Evolutionary conservation across 1,140 invertebrate species (phyloP).

Genomic region (Probaryconus sp.): DNA sequence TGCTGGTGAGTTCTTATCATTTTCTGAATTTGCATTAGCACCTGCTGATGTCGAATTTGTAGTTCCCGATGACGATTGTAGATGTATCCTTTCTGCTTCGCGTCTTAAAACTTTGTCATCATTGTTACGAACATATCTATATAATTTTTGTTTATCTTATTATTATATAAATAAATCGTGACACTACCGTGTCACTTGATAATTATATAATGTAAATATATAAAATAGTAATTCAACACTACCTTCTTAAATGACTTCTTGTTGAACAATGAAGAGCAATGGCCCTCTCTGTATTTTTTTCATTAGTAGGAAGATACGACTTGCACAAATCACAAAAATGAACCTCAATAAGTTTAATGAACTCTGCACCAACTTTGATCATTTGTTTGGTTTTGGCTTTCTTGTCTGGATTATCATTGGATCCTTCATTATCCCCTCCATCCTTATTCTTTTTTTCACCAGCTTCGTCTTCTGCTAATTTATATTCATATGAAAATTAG

Average conservation of each 20-base stretch:
- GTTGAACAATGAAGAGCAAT: constrained; percentile 84
- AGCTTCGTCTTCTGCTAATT: constrained; percentile 81
- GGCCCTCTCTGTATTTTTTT: constrained; percentile 81
- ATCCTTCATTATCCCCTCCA: constrained; percentile 71
- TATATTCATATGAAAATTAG: constrained; percentile 12
- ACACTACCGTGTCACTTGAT: no score
- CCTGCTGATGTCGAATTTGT: constrained; percentile 44
- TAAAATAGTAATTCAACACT: constrained; percentile 12
- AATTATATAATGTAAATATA: no score
- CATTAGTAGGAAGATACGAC: constrained; percentile 82
- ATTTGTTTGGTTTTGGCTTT: constrained; percentile 81
- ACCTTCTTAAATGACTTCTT: constrained; percentile 83
- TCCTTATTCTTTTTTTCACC: constrained; percentile 80
- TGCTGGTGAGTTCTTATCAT: constrained; percentile 52
- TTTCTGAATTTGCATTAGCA: constrained; percentile 52
- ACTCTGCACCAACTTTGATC: constrained; percentile 87
- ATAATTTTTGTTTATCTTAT: no score
- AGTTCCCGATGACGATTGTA: constrained; percentile 70
- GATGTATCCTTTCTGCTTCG: constrained; percentile 83
- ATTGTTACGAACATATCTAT: constrained; percentile 84
- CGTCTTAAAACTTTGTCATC: constrained; percentile 84
- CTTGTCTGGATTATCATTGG: constrained; percentile 70
- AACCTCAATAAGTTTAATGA: constrained; percentile 86
- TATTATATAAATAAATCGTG: no score
- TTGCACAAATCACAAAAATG: constrained; percentile 85